These are phyloP conservation scores for Pteria penguin DNA, from an alignment of 2,888 invertebrate species.

Conservation along the genomic window DNA sequence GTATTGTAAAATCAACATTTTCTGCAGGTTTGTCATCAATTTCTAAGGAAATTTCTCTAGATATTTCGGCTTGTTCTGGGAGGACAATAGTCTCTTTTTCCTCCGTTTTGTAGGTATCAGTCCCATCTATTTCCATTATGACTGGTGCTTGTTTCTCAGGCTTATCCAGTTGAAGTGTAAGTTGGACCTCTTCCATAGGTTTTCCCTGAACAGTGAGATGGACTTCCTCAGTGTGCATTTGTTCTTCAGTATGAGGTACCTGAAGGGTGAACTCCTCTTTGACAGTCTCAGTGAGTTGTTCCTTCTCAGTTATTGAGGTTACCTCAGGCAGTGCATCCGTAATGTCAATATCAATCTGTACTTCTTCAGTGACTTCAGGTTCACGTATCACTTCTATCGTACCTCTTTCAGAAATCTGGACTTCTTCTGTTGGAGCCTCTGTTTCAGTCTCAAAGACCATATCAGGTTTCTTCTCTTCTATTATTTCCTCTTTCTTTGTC, in stretches of 20 bases:
- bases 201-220: conserved; percentile 54
- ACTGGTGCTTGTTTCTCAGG: conserved; percentile 57
- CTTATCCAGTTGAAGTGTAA: conserved; percentile 46
- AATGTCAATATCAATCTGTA: conserved; percentile 53
- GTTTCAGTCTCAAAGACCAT: conserved; percentile 47
- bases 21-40: conserved; percentile 55
- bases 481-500: not conserved
- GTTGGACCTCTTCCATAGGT: conserved; percentile 54
- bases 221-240: conserved; percentile 58
- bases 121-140: conserved; percentile 51
- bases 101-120: conserved; percentile 51
- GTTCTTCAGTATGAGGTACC: conserved; percentile 37
- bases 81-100: conserved; percentile 55
- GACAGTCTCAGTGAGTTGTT: conserved; percentile 49
- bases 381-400: conserved; percentile 59
- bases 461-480: conserved; percentile 14
- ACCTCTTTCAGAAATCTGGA: conserved; percentile 56
- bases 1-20: conserved; percentile 53
- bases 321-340: conserved; percentile 46
- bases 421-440: conserved; percentile 57
- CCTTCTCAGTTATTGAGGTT: conserved; percentile 34
- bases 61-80: conserved; percentile 51
- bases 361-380: conserved; percentile 53
- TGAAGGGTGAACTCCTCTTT: conserved; percentile 47
- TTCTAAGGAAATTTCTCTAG: conserved; percentile 53